Conservation (phyloP, 2,888 invertebrate species). For the Tinea pellionella region DNA sequence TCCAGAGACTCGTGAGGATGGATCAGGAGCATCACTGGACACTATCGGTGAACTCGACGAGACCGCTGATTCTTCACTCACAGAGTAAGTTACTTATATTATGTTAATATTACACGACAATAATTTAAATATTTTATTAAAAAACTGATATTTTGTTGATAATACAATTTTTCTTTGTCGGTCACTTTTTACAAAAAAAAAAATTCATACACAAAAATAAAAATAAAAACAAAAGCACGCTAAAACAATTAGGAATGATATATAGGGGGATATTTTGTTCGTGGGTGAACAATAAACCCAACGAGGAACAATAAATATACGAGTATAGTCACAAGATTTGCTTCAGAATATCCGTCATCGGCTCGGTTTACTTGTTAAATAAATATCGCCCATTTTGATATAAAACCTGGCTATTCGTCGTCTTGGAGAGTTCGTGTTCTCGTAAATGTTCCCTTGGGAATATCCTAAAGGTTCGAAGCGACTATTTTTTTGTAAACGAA, state of each 20-base stretch:
- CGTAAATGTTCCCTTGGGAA: conserved; percentile 19
- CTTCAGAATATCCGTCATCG: conserved; percentile 35
- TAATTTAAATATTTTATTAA: no score
- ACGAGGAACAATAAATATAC: conserved; percentile 30
- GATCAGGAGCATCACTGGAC: conserved; percentile 71
- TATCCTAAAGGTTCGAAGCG: conserved; percentile 3
- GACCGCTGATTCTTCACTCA: conserved; percentile 40
- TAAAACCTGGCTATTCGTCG: conserved; percentile 34
- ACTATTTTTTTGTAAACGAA: conserved; percentile 8
- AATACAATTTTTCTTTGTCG: no score
- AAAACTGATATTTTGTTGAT: no score
- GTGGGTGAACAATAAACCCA: conserved; percentile 19
- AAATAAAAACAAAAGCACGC: background rate
- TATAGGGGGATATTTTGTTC: background rate
- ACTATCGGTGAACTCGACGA: conserved; percentile 80
- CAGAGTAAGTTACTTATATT: conserved; percentile 40
- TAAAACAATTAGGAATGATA: background rate
- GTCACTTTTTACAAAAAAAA: no score
- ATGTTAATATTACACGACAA: background rate
- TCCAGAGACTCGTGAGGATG: conserved; percentile 61
- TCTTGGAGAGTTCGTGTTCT: conserved; percentile 23
- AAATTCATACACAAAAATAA: background rate
- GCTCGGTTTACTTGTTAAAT: conserved; percentile 32
- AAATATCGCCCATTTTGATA: conserved; percentile 33
- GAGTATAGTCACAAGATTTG: conserved; percentile 40